Evolutionary conservation across 2,113 vertebrate species (phyloP).

Genomic region (Athene noctua): DNA sequence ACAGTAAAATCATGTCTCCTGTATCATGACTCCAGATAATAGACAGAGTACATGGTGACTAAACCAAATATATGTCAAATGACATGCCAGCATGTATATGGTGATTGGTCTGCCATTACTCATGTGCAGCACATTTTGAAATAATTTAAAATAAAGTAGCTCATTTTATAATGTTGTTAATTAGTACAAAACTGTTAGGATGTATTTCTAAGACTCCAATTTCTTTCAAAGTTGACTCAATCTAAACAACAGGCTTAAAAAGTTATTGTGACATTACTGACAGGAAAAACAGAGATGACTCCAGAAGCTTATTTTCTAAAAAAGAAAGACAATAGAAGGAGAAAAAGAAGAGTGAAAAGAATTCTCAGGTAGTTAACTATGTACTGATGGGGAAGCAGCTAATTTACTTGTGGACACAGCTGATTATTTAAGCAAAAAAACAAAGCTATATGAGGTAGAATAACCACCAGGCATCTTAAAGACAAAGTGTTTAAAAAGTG

Average conservation of each 20-base stretch:
- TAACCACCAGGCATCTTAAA: background rate
- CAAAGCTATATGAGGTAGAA: background rate
- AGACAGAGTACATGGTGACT: background rate
- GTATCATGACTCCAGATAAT: background rate
- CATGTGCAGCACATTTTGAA: fast-evolving
- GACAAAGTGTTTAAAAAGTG: background rate
- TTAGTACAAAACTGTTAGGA: background rate
- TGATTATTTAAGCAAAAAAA: background rate
- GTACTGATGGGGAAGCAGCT: background rate
- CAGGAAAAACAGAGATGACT: background rate
- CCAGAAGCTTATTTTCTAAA: background rate
- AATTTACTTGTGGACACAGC: background rate
- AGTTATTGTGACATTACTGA: background rate
- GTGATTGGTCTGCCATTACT: background rate
- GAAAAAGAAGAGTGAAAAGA: background rate
- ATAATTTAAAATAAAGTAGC: background rate
- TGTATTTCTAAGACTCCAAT: background rate
- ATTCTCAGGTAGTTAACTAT: background rate
- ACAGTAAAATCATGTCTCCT: background rate
- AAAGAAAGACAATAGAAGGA: background rate
- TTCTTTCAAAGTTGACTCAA: background rate
- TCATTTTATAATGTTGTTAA: background rate
- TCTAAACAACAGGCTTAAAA: background rate
- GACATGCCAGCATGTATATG: fast-evolving
- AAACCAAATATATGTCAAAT: background rate